Evolutionary conservation across 2,113 vertebrate genomes (phyloP).

Genomic region (Saccopteryx bilineata): DNA sequence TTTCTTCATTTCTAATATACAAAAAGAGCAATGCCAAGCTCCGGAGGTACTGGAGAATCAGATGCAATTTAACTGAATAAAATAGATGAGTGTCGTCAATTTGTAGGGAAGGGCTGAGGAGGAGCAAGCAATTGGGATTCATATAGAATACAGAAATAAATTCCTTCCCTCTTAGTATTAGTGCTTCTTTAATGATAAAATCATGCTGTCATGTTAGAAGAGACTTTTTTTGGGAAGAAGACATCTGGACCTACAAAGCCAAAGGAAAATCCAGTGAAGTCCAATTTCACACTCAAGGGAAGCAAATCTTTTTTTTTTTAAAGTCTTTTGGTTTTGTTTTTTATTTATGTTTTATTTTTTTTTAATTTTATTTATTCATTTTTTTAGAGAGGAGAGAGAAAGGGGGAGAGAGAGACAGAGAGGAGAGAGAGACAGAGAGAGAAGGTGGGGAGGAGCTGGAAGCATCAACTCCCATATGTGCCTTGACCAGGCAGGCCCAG

Average conservation of each 20-base stretch:
- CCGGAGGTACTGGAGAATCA: not conserved
- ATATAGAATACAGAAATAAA: not conserved
- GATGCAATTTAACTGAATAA: not conserved
- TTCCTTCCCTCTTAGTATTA: not conserved
- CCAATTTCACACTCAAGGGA: not conserved
- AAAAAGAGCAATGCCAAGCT: too few species aligned
- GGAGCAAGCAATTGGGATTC: not conserved
- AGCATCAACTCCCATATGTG: too few species aligned
- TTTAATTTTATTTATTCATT: too few species aligned
- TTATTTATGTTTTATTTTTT: too few species aligned
- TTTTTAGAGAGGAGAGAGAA: too few species aligned
- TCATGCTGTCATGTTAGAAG: not conserved
- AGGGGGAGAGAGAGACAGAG: too few species aligned
- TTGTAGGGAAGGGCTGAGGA: not conserved
- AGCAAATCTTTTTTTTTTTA: not conserved
- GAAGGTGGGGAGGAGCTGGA: too few species aligned
- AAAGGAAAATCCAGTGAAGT: not conserved
- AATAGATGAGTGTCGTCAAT: not conserved
- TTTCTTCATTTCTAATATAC: not conserved
- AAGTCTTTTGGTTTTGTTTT: too few species aligned
- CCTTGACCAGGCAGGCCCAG: too few species aligned
- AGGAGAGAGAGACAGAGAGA: too few species aligned
- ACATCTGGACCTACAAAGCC: not conserved
- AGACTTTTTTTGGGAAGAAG: not conserved
- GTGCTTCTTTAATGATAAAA: conserved; percentile 18